These are phyloP conservation scores for Callionymus lyra DNA, from an alignment of 2,113 vertebrate species.

Conservation along the genomic window DNA sequence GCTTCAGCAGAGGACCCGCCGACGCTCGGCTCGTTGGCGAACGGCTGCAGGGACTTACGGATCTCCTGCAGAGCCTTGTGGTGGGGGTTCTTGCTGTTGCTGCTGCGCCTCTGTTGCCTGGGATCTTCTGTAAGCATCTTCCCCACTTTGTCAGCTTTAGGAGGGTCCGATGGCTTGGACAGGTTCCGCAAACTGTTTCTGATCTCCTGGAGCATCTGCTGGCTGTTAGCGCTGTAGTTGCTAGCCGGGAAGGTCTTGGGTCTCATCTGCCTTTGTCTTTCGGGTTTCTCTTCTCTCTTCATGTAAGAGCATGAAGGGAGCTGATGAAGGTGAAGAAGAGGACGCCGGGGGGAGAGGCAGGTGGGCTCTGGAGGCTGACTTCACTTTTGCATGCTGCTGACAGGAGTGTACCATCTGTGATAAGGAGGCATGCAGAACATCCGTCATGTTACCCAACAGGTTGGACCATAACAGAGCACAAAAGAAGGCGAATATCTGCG, in stretches of 20 bases:
- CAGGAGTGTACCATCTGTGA: constrained; percentile 4
- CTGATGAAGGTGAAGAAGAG: constrained; percentile 59
- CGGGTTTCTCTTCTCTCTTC: constrained; percentile 96
- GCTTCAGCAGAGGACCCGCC: constrained; percentile 70
- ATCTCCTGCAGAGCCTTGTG: constrained; percentile 94
- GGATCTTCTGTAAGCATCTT: constrained; percentile 79
- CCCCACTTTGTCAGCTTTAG: constrained; percentile 70
- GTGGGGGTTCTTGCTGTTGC: constrained; percentile 77
- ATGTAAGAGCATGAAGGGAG: constrained; percentile 85
- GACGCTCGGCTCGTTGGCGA: constrained; percentile 77
- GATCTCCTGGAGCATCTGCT: constrained; percentile 97
- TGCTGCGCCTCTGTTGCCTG: constrained; percentile 79
- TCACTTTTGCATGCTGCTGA: constrained; percentile 42
- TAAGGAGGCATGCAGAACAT: constrained; percentile 1
- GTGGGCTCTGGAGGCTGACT: constrained; percentile 10
- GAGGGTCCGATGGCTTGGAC: constrained; percentile 81
- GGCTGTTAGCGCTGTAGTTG: constrained; percentile 88
- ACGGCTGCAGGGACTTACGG: constrained; percentile 85
- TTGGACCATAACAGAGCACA: constrained; percentile 8
- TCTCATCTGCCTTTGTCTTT: constrained; percentile 96
- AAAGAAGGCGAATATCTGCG: constrained; percentile 2
- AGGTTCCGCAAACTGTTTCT: constrained; percentile 90
- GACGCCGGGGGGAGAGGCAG: constrained; percentile 14
- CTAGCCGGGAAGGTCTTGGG: constrained; percentile 97
- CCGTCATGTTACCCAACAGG: constrained; percentile 25